Evolutionary conservation across 1,140 invertebrate species (phyloP).

Genomic region (Globodera rostochiensis): DNA sequence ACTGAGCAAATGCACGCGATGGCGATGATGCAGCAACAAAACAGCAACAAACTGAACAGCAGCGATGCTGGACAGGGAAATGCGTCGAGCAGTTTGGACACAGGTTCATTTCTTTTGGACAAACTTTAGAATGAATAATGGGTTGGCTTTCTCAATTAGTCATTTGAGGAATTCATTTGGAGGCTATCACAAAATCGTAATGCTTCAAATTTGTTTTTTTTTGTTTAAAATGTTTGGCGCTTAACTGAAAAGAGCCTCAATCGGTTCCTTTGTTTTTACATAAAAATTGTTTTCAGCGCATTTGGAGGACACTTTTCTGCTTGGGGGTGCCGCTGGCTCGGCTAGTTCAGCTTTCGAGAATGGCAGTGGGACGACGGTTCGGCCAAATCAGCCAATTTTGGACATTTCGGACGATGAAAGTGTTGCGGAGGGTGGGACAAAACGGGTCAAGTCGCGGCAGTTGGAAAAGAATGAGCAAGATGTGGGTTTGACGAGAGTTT

Average conservation of each 20-base stretch:
- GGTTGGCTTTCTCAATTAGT: neutral
- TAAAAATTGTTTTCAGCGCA: neutral
- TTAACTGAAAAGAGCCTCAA: too few species aligned
- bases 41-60: neutral
- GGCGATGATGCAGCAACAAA: neutral
- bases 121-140: neutral
- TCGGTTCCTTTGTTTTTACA: neutral
- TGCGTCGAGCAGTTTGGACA: neutral
- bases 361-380: neutral
- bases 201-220: neutral
- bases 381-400: too few species aligned
- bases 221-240: neutral
- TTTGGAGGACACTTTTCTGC: conserved; percentile 4
- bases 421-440: too few species aligned
- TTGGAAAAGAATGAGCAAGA: too few species aligned
- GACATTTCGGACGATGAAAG: too few species aligned
- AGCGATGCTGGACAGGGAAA: neutral
- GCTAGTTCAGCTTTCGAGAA: too few species aligned
- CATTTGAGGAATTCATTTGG: neutral
- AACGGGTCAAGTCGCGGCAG: too few species aligned
- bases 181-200: neutral
- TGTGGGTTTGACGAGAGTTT: too few species aligned
- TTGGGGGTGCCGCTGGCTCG: neutral
- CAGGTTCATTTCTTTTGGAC: neutral
- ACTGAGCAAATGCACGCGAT: neutral